Evolutionary conservation across 2,113 vertebrate genomes (phyloP), one percentile per base, ranked within the genome.

Genomic region (Corythornis vintsioides): DNA sequence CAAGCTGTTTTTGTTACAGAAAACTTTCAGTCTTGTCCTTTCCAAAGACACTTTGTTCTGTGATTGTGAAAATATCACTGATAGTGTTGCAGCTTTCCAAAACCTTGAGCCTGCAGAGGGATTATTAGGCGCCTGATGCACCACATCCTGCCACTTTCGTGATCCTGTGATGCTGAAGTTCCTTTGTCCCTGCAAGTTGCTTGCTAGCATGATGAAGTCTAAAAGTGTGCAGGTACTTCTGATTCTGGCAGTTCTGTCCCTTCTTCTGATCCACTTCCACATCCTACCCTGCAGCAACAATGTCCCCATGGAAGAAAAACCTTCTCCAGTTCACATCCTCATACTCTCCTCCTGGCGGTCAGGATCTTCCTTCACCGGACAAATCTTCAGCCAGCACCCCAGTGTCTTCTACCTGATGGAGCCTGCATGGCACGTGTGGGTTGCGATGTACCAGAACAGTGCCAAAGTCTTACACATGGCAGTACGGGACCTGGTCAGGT

Each of bases 351-450:
- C 99, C 0, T 99, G 99, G 99, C 96, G 99, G 8, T 99, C 99
- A 0, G 99, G 99, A 80, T 99, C 99, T 0, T 99, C 99, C 28
- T 99, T 99, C 57, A 89, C 99, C 67, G 99, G 99, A 29, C 99
- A 99, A 92, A 98, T 99, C 60, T 99, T 99, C 96, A 99, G 98
- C 93, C 99, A 99, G 96, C 99, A 99, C 66, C 99, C 99, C 0
- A 97, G 98, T 0, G 99, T 99, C 60, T 99, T 99, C 97, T 99
- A 99, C 74, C 96, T 99, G 53, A 99, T 99, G 99, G 99, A 99
- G 96, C 99, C 99, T 0, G 98, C 95, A 0, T 99, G 99, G 99
- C 99, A 99, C 0, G 98, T 99, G 13, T 99, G 99, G 99, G 96
- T 95, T 33, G 89, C 56, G 1, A 97, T 99, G 89, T 94, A 96